Evolutionary conservation across 2,888 invertebrate genomes (phyloP), one percentile per base, ranked within the genome.

Genomic region (Pristionchus mayeri): DNA sequence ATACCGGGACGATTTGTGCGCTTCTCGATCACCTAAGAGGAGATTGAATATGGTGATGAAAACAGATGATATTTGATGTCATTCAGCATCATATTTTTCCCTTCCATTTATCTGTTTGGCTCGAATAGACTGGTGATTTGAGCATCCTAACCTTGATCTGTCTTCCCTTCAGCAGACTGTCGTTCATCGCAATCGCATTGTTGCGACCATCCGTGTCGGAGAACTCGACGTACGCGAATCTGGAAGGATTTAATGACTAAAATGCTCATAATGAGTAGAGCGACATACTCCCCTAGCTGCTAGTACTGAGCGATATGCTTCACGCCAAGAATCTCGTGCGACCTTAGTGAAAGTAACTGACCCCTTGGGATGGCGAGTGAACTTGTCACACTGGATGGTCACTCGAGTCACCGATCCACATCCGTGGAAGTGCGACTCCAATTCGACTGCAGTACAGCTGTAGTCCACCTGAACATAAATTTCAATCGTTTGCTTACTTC

Each of bases 381-480:
- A 98, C 94, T 98, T 98, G 95, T 99, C 98, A 94, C 98, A 98
- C 91, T 98, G 95, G 93, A 99, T 99, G 88, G 99, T 99, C 88
- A 99, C 98, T 93, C 99, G 95, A 94, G 99, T 98, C 87, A 99
- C 97, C 88, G 98, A 97, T 85, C 99, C 99, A 94, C 99, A 99
- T 52, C 98, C 98, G 94, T 99, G 98, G 94, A 99, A 99, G 94
- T 99, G 99, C 91, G 97, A 96, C 93, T 99, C 98, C 86, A 99
- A 94, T 93, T 99, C 99, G 93, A 98, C 98, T 44, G 99, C 99
- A 2, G 98, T 98, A 60, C 98, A 97, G 18, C 97, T 98, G 94
- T 99, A 99, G 94, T 99, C 99, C 84, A 99, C 95, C 94, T 94
- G 81, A n/a, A n/a, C n/a, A 88, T 30, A 67, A 88, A 18, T 7